These are phyloP conservation scores for Cataglyphis cursor DNA, from an alignment of 2,888 invertebrate species.

Conservation along the genomic window DNA sequence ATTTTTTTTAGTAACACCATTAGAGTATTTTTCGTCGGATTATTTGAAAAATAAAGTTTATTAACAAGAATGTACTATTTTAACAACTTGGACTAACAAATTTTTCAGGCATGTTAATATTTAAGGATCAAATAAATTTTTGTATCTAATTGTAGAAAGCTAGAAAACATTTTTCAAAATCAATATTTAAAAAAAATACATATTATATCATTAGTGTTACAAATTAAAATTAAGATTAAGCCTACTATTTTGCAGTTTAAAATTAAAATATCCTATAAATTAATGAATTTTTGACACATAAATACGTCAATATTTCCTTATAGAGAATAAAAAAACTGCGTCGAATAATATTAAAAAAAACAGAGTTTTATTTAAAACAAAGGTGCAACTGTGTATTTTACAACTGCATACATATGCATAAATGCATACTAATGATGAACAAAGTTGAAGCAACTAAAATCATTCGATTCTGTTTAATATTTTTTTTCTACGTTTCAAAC, in stretches of 20 bases:
- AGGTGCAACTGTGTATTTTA: neutral
- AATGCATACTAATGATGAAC: neutral
- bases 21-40: neutral
- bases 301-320: neutral
- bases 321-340: neutral
- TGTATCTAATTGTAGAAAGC: neutral
- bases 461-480: neutral
- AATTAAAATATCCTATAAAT: neutral
- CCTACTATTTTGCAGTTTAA: neutral
- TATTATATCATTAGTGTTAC: neutral
- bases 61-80: neutral
- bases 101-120: neutral
- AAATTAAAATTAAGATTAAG: neutral
- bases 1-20: neutral
- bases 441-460: neutral
- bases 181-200: neutral
- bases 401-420: neutral
- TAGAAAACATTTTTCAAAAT: neutral
- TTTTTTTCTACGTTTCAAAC: neutral
- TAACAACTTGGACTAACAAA: neutral
- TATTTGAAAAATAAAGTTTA: neutral
- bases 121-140: neutral
- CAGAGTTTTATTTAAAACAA: neutral
- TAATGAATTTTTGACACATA: neutral
- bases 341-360: neutral